Evolutionary conservation across 2,113 vertebrate species (phyloP), one percentile per base, ranked within the genome.

Genomic region (Pelobates fuscus): DNA sequence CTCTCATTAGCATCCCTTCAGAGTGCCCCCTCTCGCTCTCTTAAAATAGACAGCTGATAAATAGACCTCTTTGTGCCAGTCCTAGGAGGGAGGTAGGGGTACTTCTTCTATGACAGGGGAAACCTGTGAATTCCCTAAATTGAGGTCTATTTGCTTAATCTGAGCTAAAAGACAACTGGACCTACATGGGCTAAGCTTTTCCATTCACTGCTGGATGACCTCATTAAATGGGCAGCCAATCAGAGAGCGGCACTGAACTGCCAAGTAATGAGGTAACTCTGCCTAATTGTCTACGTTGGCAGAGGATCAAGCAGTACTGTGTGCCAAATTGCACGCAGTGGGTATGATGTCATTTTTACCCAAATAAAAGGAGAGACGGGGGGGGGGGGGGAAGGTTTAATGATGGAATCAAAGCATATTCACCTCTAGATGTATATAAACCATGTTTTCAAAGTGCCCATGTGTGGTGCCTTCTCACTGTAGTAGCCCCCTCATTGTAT

Each of bases 191-290:
- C 17, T 26, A 27, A 74, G 30, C 46, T 57, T 46, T 23, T 74
- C 46, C 61, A 74, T 73, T 73, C 70, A 74, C 62, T 66, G 49
- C 62, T 57, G n/a, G 49, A 37, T 67, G 54, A 67, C 71, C 71
- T 75, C 71, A 75, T 75, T 75, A 52, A 75, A 17, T 59, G 24
- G 27, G 12, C 12, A 46, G n/a, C 71, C 71, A 75, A 75, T 75
- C 6, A 17, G 12, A 6, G 46, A 11, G 6, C 18, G 30, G 10
- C 20, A 58, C 26, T 18, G 8, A 8, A 49, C 52, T 67, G 71
- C 71, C 63, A 67, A 67, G 14, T 26, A 59, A 67, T 75, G 71
- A 75, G 41, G 63, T 75, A 62, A 75, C 65, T 67, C 17, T 24
- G 27, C 43, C 41, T 75, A 75, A 75, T 75, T 75, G 71, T 67